phyloP scores from a whole-genome alignment of 2,888 invertebrate genomes.

The Chrysolina haemoptera region DNA sequence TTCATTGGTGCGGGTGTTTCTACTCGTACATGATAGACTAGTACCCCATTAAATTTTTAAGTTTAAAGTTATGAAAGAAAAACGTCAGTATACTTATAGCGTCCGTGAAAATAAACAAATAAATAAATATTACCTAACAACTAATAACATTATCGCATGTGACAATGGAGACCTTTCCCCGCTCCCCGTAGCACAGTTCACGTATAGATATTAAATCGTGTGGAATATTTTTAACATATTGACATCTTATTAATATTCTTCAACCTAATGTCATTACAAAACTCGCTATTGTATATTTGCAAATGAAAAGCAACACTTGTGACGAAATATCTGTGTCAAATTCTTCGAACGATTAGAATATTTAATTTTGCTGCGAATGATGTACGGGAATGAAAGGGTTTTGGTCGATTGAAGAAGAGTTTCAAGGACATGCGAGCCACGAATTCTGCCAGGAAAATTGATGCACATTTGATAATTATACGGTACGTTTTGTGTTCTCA shows the following conservation, averaged over 20 bases:
- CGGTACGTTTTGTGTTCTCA: conserved; percentile 38
- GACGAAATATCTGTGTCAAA: conserved; percentile 32
- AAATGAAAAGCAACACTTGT: conserved; percentile 28
- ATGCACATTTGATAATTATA: conserved; percentile 46
- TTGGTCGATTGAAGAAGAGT: conserved; percentile 39
- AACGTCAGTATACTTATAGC: neutral
- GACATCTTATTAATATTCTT: conserved; percentile 35
- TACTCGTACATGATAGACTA: no score
- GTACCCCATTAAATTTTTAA: no score
- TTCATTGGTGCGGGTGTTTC: no score
- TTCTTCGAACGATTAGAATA: conserved; percentile 26
- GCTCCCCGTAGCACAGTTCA: conserved; percentile 26
- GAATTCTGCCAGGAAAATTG: conserved; percentile 27
- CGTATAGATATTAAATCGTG: conserved; percentile 29
- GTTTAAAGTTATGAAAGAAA: no score
- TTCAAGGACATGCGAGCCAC: conserved; percentile 35
- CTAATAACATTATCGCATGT: conserved; percentile 4
- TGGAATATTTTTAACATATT: conserved; percentile 31
- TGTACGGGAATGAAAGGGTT: conserved; percentile 32
- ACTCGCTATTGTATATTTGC: conserved; percentile 29
- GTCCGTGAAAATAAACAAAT: neutral
- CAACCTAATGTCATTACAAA: conserved; percentile 29
- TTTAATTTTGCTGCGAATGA: conserved; percentile 19
- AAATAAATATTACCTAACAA: neutral
- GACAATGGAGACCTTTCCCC: conserved; percentile 16